Percentiles rank a stretch among this genome's conserved stretches.
These are phyloP conservation scores for Rhadinocentrus ornatus DNA, from an alignment of 2,797 vertebrate species.

Conservation along the genomic window DNA sequence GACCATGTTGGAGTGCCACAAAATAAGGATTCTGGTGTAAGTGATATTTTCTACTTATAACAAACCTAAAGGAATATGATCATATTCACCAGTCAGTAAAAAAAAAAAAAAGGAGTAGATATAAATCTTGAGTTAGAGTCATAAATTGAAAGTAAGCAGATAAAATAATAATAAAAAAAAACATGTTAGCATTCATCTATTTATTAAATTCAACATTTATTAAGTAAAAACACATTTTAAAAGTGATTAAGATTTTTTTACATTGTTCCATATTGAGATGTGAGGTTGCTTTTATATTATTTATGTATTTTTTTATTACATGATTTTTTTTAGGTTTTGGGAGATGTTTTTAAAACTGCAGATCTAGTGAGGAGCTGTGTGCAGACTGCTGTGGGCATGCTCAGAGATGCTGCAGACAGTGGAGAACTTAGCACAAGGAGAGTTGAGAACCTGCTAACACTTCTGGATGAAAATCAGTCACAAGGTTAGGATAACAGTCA, in stretches of 20 bases:
- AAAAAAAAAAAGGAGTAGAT: not conserved
- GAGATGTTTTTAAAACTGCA: slow-evolving; percentile 17
- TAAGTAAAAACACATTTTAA: too few relatives aligned
- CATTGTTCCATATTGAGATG: not conserved
- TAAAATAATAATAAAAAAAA: too few relatives aligned
- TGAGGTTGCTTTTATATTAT: not conserved
- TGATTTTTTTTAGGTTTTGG: slow-evolving; percentile 18
- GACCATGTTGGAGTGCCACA: slow-evolving; percentile 1
- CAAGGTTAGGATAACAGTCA: slow-evolving; percentile 16
- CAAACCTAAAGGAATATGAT: slow-evolving; percentile 1
- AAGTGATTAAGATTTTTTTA: not conserved
- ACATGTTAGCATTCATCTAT: too few relatives aligned
- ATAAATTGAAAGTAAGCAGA: too few relatives aligned
- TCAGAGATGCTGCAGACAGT: slow-evolving; percentile 70
- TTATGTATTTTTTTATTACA: not conserved
- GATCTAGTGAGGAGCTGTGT: slow-evolving; percentile 62
- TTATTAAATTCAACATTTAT: too few relatives aligned
- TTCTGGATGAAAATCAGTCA: slow-evolving; percentile 41
- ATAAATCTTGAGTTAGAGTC: too few relatives aligned
- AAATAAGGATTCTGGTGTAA: slow-evolving; percentile 32
- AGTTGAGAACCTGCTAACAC: slow-evolving; percentile 79
- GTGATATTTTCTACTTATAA: slow-evolving; percentile 12
- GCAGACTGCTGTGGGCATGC: slow-evolving; percentile 83
- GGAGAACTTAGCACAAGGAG: slow-evolving; percentile 72
- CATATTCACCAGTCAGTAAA: accelerated